A percentile compares a stretch with the other conserved stretches of the same genome.
Conservation (phyloP, 2,888 invertebrate genomes). For the Lissonota sp. region DNA sequence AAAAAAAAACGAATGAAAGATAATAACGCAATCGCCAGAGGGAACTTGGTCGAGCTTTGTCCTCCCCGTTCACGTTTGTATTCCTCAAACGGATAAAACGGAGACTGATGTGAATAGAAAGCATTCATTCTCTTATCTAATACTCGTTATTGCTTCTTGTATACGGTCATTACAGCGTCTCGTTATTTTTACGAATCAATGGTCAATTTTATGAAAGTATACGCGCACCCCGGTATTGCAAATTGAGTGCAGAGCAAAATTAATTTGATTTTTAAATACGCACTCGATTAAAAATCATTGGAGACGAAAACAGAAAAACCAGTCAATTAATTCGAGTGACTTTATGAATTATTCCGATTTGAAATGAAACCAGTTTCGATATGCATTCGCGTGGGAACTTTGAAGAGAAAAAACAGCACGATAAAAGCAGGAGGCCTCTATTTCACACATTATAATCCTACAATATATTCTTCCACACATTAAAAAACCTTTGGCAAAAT, state of each 20-base stretch:
- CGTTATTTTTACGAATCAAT: not conserved
- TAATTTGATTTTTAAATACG: constrained; percentile 2
- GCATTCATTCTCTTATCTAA: constrained; percentile 51
- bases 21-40: constrained; percentile 11
- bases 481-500: no score
- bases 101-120: constrained; percentile 41
- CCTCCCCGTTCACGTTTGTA: constrained; percentile 10
- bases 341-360: constrained; percentile 56
- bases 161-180: constrained; percentile 5
- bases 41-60: not conserved
- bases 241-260: constrained; percentile 2
- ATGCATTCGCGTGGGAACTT: constrained; percentile 35
- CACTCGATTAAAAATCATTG: constrained; percentile 7
- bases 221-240: not conserved
- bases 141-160: constrained; percentile 20
- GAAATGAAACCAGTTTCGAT: constrained; percentile 52
- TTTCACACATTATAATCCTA: no score
- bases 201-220: constrained; percentile 5
- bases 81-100: constrained; percentile 6
- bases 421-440: no score
- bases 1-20: not conserved
- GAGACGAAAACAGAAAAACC: constrained; percentile 4
- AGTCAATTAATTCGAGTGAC: constrained; percentile 10
- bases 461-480: no score
- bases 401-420: constrained; percentile 2